phyloP scores from a whole-genome alignment of 92 coral and sea anemone species.

The Hydrozoanthus gracilis region DNA sequence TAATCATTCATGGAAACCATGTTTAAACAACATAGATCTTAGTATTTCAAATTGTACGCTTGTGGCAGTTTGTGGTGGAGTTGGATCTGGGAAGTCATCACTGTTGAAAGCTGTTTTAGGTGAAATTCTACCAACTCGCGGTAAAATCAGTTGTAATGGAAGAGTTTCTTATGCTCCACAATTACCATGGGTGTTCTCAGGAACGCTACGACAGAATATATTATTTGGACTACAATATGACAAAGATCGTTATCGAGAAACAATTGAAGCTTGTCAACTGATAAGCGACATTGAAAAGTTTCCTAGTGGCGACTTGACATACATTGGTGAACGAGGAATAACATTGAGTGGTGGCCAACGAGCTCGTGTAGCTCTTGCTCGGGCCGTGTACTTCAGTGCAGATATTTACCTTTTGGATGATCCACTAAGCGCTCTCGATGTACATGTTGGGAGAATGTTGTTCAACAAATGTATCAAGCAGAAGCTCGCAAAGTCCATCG shows the following conservation, averaged over 20 bases:
- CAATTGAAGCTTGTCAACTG: conserved; percentile 20
- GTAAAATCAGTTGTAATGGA: conserved; percentile 8
- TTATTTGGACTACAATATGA: conserved; percentile 3
- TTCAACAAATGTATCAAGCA: not conserved
- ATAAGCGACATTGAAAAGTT: conserved; percentile 5
- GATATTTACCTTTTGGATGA: conserved; percentile 15
- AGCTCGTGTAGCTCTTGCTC: conserved; percentile 23
- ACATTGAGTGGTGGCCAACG: conserved; percentile 34
- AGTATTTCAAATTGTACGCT: not conserved
- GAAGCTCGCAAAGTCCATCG: not conserved
- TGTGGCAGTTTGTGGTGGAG: conserved; percentile 13
- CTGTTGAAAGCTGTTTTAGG: conserved; percentile 25
- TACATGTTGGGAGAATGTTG: conserved; percentile 7
- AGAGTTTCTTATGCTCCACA: conserved; percentile 21
- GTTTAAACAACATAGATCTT: conserved; percentile 6
- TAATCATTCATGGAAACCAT: not conserved
- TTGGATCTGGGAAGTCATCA: conserved; percentile 29
- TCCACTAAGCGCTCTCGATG: conserved; percentile 17
- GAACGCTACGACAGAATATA: conserved; percentile 36
- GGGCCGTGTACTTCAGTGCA: conserved; percentile 7
- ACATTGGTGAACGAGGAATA: conserved; percentile 27
- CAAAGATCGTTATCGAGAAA: conserved; percentile 9
- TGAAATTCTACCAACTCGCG: conserved; percentile 8
- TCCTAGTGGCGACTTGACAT: conserved; percentile 26
- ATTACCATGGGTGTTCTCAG: conserved; percentile 32